Conservation (phyloP, 2,888 invertebrate species). For the Drosophila mayaguana region DNA sequence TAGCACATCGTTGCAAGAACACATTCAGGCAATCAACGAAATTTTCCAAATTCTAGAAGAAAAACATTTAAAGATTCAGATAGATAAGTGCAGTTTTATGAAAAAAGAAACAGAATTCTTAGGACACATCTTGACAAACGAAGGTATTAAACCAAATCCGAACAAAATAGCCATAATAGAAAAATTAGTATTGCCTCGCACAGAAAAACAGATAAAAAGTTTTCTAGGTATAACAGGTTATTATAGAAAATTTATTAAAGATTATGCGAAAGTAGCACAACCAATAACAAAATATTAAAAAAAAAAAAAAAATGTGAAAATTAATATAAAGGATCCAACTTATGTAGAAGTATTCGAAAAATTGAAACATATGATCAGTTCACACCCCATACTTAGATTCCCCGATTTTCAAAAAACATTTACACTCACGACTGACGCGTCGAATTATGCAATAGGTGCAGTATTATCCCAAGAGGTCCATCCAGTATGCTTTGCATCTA, state of each 20-base stretch:
- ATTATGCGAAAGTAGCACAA: not conserved
- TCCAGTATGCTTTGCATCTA: no score
- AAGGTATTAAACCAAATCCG: not conserved
- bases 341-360: no score
- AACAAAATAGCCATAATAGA: not conserved
- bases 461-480: no score
- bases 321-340: no score
- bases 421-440: no score
- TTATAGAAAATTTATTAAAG: not conserved
- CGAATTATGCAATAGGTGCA: no score
- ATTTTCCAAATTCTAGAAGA: not conserved
- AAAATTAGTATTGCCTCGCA: not conserved
- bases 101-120: not conserved
- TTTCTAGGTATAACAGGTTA: not conserved
- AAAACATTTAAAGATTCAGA: not conserved
- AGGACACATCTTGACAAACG: not conserved
- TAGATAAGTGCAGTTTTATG: not conserved
- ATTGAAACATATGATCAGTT: no score
- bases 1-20: not conserved
- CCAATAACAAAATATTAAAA: not conserved
- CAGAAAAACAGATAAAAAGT: not conserved
- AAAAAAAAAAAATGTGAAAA: no score
- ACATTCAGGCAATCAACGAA: not conserved
- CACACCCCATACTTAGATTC: no score
- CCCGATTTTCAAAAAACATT: no score